A percentile compares a stretch with the other conserved stretches of the same genome.
Conservation (phyloP, 1,140 invertebrate species). For the Anastatus disparis region DNA sequence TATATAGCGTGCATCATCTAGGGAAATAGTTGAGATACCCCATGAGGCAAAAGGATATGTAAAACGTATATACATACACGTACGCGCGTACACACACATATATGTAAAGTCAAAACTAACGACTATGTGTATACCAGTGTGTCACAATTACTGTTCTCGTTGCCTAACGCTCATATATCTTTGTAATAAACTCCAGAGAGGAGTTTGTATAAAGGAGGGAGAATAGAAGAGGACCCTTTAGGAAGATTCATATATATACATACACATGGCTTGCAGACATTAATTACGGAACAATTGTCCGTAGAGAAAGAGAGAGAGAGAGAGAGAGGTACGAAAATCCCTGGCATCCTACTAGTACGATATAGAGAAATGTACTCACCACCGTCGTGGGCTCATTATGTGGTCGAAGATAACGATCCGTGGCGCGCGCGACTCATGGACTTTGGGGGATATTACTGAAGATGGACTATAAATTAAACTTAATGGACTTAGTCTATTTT, state of each 20-base stretch:
- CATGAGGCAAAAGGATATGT: slow-evolving; percentile 39
- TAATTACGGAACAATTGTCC: slow-evolving; percentile 60
- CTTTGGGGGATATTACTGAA: no score
- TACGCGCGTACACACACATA: no score
- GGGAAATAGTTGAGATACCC: slow-evolving; percentile 57
- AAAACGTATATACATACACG: no score
- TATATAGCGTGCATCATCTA: slow-evolving; percentile 52
- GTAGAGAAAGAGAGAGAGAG: no score
- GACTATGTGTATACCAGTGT: slow-evolving; percentile 40
- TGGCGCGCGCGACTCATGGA: no score
- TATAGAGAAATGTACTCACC: no score
- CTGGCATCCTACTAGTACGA: slow-evolving; percentile 46
- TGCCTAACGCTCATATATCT: slow-evolving; percentile 50
- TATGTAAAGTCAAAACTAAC: no score
- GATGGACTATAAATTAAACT: no score
- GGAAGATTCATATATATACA: no score
- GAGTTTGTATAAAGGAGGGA: slow-evolving; percentile 42
- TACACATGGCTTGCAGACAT: slow-evolving; percentile 49
- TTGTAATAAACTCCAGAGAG: slow-evolving; percentile 58
- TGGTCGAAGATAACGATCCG: slow-evolving; percentile 21
- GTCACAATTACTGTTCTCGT: slow-evolving; percentile 41
- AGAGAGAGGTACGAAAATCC: no score
- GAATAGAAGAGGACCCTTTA: no score
- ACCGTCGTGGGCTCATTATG: slow-evolving; percentile 23
- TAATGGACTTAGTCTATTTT: no score